Evolutionary conservation across 2,113 vertebrate species (phyloP).

Genomic region (Paramormyrops kingsleyae): DNA sequence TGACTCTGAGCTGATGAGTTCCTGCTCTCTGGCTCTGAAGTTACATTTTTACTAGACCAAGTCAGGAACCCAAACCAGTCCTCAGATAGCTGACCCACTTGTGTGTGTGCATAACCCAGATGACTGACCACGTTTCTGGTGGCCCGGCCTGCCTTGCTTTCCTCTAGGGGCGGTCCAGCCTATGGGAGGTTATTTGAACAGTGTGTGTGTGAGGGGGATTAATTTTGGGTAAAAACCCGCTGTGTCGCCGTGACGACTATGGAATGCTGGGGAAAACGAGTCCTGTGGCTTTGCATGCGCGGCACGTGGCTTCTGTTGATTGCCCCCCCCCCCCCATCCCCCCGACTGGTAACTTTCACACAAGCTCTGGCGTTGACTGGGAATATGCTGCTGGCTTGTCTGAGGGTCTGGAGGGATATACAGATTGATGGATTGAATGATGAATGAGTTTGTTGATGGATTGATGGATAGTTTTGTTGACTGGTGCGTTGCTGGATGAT

Average conservation of each 20-base stretch:
- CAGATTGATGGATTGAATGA: neutral
- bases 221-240: neutral
- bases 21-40: neutral
- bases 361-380: neutral
- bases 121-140: neutral
- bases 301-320: neutral
- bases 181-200: neutral
- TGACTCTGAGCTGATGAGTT: neutral
- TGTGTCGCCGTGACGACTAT: slow-evolving; percentile 6
- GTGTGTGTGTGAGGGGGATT: neutral
- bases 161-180: neutral
- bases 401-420: neutral
- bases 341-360: neutral
- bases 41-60: neutral
- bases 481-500: neutral
- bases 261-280: neutral
- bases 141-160: neutral
- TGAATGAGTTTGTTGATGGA: neutral
- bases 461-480: neutral
- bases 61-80: neutral
- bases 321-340: neutral
- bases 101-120: neutral
- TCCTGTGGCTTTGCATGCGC: neutral
- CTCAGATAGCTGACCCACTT: neutral
- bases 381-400: neutral